Base-by-base conservation (phyloP, 2,797 vertebrate species). In the Gouania willdenowi region DNA sequence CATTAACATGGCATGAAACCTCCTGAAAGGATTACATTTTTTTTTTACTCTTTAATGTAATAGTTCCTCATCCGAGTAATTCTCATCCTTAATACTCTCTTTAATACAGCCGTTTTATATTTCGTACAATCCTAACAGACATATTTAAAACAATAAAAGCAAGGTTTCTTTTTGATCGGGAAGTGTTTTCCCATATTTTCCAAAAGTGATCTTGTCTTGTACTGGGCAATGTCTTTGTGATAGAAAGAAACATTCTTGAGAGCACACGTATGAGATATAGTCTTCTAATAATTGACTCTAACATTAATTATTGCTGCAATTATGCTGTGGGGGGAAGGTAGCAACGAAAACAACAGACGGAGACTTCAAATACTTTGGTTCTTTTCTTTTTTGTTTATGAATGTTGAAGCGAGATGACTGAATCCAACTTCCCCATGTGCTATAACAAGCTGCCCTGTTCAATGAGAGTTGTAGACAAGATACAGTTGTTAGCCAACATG, bases 401-500 rank as follows among this genome's bases (percentile, higher is more conserved):
- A 8, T 21, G 26, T 31, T 68, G 31, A 54, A 50, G 67, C 32
- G 41, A 6, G 33, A 68, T 26, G 40, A 10, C 10, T 5, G 22
- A 41, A 41, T 42, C 42, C 31, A 19, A 24, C 21, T 15, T 65
- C 53, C 28, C 26, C 26, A 39, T 26, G 2, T 58, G 58, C 41
- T 42, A 15, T 48, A 51, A 66, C 75, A 65, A 31, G 75, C 26
- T 19, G 62, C 33, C 39, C 38, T 50, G 33, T 38, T 47, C 50
- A 71, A 32, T 18, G 48, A 73, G 36, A 19, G 30, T 39, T 65
- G 66, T 27, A 61, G 71, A 82, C 71, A 73, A 60, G 75, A 81
- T 69, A 62, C 71, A 78, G 71, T 82, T 77, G 79, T 81, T 70
- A 75, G 77, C 46, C 66, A 57, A 80, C 78, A 81, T 75, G 77